A percentile compares a stretch with the other conserved stretches of the same genome.
phyloP scores from a whole-genome alignment of 2,888 invertebrate species.

The Mechanitis messenoides region DNA sequence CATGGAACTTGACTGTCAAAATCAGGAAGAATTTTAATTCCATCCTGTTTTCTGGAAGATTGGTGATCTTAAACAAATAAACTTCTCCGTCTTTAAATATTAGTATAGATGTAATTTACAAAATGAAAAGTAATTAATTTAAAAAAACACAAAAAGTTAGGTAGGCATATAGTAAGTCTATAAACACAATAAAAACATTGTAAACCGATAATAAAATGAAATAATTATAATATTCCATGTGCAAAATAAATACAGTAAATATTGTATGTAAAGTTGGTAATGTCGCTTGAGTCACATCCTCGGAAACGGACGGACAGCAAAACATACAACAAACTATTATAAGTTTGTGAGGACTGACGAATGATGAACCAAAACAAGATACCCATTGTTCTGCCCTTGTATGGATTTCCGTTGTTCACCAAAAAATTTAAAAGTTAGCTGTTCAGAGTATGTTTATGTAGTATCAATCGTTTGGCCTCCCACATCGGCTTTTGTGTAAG shows the following conservation, averaged over 20 bases:
- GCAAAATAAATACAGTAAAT: slow-evolving; percentile 7
- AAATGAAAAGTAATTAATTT: too few species aligned
- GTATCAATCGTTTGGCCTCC: neutral
- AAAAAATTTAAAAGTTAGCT: slow-evolving; percentile 44
- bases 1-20: too few species aligned
- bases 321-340: slow-evolving; percentile 37
- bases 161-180: too few species aligned
- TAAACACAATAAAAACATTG: too few species aligned
- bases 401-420: slow-evolving; percentile 54
- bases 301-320: slow-evolving; percentile 39
- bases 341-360: slow-evolving; percentile 46
- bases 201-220: neutral
- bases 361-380: slow-evolving; percentile 49
- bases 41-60: too few species aligned
- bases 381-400: slow-evolving; percentile 56
- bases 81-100: too few species aligned
- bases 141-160: too few species aligned
- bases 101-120: too few species aligned
- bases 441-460: slow-evolving; percentile 13
- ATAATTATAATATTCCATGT: slow-evolving; percentile 5
- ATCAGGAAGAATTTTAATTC: too few species aligned
- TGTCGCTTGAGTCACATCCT: slow-evolving; percentile 60
- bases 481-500: too few species aligned
- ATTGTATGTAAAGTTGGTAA: slow-evolving; percentile 26
- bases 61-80: too few species aligned